Percentiles rank a stretch among this genome's conserved stretches.
Conservation (phyloP, 2,797 vertebrate species). For the Parauchenoglanis punctatus region DNA sequence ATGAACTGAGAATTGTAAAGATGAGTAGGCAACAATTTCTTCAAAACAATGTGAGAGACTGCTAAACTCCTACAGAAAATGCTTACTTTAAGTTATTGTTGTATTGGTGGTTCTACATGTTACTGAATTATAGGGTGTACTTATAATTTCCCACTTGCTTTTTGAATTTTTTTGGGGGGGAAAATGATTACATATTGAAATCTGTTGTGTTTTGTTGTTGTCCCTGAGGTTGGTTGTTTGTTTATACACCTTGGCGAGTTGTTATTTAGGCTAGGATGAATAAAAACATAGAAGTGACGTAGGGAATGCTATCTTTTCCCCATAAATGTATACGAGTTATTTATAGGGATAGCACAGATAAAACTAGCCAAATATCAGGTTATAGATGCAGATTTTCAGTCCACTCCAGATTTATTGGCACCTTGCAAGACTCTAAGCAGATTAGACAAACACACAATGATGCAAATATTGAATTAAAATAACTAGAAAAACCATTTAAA, state of each 20-base stretch:
- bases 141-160: neutral
- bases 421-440: neutral
- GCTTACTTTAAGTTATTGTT: neutral
- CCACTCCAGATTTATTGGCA: conserved; percentile 12
- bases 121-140: neutral
- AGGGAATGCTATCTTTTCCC: neutral
- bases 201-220: neutral
- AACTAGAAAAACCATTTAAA: neutral
- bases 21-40: neutral
- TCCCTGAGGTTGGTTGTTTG: neutral
- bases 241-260: neutral
- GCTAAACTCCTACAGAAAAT: neutral
- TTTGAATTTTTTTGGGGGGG: neutral
- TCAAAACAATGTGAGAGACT: neutral
- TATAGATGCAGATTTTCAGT: neutral
- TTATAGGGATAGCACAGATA: neutral
- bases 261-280: neutral
- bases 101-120: neutral
- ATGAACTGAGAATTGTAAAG: neutral
- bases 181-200: neutral
- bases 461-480: neutral
- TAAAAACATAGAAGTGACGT: neutral
- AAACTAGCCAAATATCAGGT: neutral
- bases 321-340: neutral
- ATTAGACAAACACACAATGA: neutral